Conservation (phyloP, 2,888 invertebrate genomes). For the Anoncus sp. region DNA sequence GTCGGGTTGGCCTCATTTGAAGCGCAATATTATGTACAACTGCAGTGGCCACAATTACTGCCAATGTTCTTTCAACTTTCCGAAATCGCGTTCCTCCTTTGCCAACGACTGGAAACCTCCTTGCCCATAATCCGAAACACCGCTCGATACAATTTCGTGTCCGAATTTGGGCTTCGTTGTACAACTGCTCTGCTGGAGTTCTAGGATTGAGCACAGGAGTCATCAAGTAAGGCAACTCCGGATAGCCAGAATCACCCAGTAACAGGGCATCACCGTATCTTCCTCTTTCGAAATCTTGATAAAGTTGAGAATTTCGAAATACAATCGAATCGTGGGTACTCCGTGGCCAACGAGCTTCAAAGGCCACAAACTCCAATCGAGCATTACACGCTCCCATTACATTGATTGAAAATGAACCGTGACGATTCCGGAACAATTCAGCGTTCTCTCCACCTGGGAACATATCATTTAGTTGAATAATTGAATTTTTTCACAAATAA, state of each 20-base stretch:
- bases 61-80: conserved; percentile 35
- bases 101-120: no score
- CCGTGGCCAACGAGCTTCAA: conserved; percentile 74
- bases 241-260: conserved; percentile 71
- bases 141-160: conserved; percentile 69
- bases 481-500: background rate
- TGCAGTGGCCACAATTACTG: conserved; percentile 61
- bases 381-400: conserved; percentile 67
- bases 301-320: conserved; percentile 67
- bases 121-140: conserved; percentile 54
- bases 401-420: conserved; percentile 70
- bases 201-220: conserved; percentile 67
- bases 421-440: conserved; percentile 68
- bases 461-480: background rate
- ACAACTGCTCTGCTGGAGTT: conserved; percentile 61
- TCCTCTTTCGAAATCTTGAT: conserved; percentile 60
- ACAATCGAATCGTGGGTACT: conserved; percentile 71
- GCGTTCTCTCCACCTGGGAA: conserved; percentile 64
- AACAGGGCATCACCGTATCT: conserved; percentile 62
- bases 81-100: no score
- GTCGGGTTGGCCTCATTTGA: background rate
- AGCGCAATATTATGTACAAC: conserved; percentile 56
- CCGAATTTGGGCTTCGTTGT: conserved; percentile 69
- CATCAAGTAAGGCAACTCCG: conserved; percentile 63
- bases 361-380: conserved; percentile 60